Evolutionary conservation across 2,797 vertebrate genomes (phyloP), one percentile per base, ranked within the genome.

Genomic region (Alca torda): DNA sequence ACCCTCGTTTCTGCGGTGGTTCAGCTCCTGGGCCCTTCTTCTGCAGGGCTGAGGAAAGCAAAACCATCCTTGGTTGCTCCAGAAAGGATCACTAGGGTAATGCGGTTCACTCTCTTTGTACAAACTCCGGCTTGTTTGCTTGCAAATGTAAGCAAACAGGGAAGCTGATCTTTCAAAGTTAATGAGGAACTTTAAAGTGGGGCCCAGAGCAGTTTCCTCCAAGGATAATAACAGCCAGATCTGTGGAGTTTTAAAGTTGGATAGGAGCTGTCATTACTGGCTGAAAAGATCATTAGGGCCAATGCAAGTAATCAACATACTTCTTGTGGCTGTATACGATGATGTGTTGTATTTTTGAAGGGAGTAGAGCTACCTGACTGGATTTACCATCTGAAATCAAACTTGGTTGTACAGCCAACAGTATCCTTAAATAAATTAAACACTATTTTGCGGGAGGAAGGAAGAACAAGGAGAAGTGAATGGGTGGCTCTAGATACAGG

Each of bases 331-430:
- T 76, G 0, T 35, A 11, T 35, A 57, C 67, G 16, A 18, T 20
- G 16, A 65, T 46, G 41, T 0, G 2, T 26, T 70, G 15, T 8
- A 6, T 81, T 68, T 69, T 45, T 35, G 41, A 64, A 77, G 75
- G 82, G n/a, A 12, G 31, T 59, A 53, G 67, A 80, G 31, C 31
- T 64, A 54, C 65, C 48, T 28, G 31, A 31, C 51, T 90, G 63
- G 63, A 69, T 90, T 90, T 93, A 39, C 43, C 39, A 76, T 53
- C 78, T 91, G 75, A 96, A 80, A 77, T 41, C 41, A 75, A 92
- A 89, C 21, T 39, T 35, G 7, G 4, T 72, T 85, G 31, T 85
- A 54, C 39, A 68, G 51, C 33, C 64, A 87, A 61, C 13, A 21
- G 15, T 45, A 33, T 57, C 78, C 67, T 70, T 61, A 73, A 65